These are phyloP conservation scores for Manis javanica DNA, from an alignment of 2,797 vertebrate genomes.

Conservation along the genomic window DNA sequence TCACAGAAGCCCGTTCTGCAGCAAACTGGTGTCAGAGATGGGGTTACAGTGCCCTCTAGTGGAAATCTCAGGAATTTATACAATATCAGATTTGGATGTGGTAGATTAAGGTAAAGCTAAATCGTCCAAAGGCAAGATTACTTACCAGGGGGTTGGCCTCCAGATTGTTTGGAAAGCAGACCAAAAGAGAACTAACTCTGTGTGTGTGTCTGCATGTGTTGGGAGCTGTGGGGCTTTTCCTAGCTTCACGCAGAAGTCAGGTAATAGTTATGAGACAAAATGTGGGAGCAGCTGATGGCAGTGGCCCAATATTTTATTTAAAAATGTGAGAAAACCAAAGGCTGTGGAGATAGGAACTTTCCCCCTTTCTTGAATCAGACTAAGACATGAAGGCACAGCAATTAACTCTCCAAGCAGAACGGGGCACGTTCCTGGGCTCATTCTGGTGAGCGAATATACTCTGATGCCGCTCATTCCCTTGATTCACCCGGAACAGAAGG, in stretches of 20 bases:
- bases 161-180: neutral
- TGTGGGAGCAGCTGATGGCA: neutral
- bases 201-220: neutral
- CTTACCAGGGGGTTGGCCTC: neutral
- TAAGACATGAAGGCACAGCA: neutral
- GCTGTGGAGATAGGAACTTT: neutral
- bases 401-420: neutral
- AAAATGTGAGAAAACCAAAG: slow-evolving; percentile 27
- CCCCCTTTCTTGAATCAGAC: neutral
- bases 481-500: neutral
- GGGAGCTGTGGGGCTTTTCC: neutral
- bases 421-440: neutral
- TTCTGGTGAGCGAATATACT: neutral
- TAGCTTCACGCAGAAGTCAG: neutral
- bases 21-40: neutral
- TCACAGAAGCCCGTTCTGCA: neutral
- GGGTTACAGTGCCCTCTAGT: slow-evolving; percentile 61
- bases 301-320: neutral
- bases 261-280: neutral
- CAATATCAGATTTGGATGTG: neutral
- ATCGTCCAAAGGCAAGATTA: neutral
- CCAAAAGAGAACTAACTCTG: neutral
- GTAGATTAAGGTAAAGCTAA: neutral
- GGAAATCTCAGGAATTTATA: slow-evolving; percentile 29
- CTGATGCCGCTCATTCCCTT: neutral